Evolutionary conservation across 1,140 invertebrate genomes (phyloP).

Genomic region (Drosophila prosaltans): DNA sequence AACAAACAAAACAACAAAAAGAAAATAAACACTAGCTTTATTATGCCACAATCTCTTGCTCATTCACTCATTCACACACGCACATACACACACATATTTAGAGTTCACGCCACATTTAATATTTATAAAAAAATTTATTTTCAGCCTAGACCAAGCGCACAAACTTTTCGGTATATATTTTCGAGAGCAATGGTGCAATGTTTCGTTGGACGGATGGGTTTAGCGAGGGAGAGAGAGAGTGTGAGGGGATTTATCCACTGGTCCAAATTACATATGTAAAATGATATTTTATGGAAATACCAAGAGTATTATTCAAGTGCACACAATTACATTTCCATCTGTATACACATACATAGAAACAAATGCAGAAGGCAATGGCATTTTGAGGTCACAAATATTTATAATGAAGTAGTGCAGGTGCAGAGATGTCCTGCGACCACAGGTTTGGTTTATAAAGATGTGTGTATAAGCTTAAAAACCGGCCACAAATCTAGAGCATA

Average conservation of each 20-base stretch:
- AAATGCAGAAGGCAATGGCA: slow-evolving; percentile 2
- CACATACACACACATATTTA: slow-evolving; percentile 12
- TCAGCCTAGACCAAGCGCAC: slow-evolving; percentile 19
- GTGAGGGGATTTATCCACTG: not conserved
- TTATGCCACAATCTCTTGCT: not conserved
- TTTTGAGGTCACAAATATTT: slow-evolving; percentile 52
- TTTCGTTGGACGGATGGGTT: not conserved
- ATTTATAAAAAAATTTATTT: slow-evolving; percentile 50
- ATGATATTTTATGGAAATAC: slow-evolving; percentile 57
- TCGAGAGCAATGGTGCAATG: not conserved
- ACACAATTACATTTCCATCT: slow-evolving; percentile 34
- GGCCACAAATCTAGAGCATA: slow-evolving; percentile 13
- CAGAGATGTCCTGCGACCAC: slow-evolving; percentile 11
- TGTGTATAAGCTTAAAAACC: slow-evolving; percentile 8
- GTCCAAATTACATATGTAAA: slow-evolving; percentile 45
- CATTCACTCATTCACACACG: slow-evolving; percentile 5
- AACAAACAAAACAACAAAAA: not conserved
- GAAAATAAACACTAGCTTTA: not conserved
- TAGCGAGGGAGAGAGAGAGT: not conserved
- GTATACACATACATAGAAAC: no score
- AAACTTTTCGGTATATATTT: slow-evolving; percentile 42
- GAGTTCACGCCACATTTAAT: slow-evolving; percentile 60
- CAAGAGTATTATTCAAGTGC: slow-evolving; percentile 47
- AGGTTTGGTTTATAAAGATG: slow-evolving; percentile 44
- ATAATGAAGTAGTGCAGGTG: slow-evolving; percentile 55